These are phyloP conservation scores for Zelostemma sp. DNA, from an alignment of 1,140 invertebrate species.

Conservation along the genomic window DNA sequence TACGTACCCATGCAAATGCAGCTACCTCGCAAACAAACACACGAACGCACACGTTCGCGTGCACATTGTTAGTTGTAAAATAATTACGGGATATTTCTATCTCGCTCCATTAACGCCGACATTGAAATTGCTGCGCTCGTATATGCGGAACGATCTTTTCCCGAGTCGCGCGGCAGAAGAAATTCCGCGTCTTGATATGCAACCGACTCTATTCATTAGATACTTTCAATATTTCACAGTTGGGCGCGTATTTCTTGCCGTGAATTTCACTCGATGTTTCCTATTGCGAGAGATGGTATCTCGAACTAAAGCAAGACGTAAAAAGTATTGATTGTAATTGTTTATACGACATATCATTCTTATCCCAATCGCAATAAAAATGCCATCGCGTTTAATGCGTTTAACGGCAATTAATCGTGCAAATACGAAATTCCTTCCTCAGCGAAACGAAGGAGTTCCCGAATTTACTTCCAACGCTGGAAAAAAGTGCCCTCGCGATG, in stretches of 20 bases:
- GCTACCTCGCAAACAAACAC: conserved; percentile 16
- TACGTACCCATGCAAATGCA: conserved; percentile 23
- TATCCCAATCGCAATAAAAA: no score
- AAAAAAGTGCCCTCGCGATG: no score
- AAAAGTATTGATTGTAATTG: no score
- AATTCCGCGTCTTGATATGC: conserved; percentile 3
- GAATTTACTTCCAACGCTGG: no score
- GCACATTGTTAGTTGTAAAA: conserved; percentile 37
- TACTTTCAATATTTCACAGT: not conserved
- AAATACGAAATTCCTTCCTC: no score
- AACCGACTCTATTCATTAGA: not conserved
- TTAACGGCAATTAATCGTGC: no score
- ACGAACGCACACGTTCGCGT: conserved; percentile 8
- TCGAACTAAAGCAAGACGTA: no score
- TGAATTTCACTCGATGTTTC: not conserved
- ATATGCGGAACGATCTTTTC: not conserved
- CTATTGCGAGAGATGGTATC: no score
- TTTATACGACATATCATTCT: no score
- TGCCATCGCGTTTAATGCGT: no score
- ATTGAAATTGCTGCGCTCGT: conserved; percentile 39
- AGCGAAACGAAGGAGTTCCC: no score
- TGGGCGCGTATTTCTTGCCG: conserved; percentile 14
- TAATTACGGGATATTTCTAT: conserved; percentile 36
- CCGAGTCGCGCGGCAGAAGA: conserved; percentile 2
- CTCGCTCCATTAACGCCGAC: conserved; percentile 46